Percentiles rank a stretch among this genome's conserved stretches.
These are phyloP conservation scores for Argya squamiceps DNA, from an alignment of 2,797 vertebrate genomes.

Conservation along the genomic window DNA sequence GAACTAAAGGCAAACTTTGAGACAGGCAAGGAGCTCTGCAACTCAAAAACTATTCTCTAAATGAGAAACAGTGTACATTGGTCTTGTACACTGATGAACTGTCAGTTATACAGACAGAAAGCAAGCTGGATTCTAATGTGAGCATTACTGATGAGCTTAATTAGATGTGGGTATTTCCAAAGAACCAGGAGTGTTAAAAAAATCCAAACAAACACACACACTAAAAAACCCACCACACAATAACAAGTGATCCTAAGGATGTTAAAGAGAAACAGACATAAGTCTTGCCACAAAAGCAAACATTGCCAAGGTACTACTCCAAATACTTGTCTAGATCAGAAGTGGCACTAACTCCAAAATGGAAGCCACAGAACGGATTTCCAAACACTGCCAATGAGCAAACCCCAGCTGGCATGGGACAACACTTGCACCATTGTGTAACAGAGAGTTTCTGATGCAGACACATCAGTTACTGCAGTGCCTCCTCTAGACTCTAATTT, in stretches of 20 bases:
- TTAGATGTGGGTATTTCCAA: neutral
- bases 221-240: neutral
- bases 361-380: neutral
- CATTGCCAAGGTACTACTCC: neutral
- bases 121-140: neutral
- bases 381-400: neutral
- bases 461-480: neutral
- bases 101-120: neutral
- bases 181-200: neutral
- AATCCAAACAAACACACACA: neutral
- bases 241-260: neutral
- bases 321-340: neutral
- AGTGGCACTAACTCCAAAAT: neutral
- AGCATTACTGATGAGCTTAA: neutral
- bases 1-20: neutral
- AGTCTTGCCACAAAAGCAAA: neutral
- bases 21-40: neutral
- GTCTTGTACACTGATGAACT: neutral
- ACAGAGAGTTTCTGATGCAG: neutral
- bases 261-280: neutral
- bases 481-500: neutral
- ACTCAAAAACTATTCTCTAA: neutral
- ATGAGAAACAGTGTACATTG: neutral
- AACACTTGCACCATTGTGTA: neutral
- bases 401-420: neutral